Evolutionary conservation across 2,113 vertebrate genomes (phyloP).

Genomic region (Ceratotherium simum): DNA sequence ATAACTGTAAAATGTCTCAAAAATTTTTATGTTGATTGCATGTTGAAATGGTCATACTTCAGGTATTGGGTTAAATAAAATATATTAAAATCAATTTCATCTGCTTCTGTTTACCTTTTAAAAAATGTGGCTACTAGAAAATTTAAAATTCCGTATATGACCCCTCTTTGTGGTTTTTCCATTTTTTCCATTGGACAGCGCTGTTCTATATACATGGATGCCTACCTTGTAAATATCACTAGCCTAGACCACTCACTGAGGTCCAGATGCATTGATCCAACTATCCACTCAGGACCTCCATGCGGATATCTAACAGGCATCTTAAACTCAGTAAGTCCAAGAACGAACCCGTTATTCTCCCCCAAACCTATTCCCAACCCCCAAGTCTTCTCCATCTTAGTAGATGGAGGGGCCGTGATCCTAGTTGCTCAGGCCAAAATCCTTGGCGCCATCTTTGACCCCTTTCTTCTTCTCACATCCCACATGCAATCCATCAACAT

Average conservation of each 20-base stretch:
- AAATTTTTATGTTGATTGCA: not conserved
- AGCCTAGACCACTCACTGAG: not conserved
- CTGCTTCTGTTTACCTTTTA: not conserved
- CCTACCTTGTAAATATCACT: not conserved
- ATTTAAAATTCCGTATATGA: not conserved
- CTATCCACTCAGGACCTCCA: not conserved
- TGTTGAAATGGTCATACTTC: not conserved
- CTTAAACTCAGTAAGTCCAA: not conserved
- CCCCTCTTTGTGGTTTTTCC: not conserved
- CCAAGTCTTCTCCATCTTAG: not conserved
- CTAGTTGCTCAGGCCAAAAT: not conserved
- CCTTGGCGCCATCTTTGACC: not conserved
- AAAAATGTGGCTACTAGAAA: not conserved
- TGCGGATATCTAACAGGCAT: not conserved
- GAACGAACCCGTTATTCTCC: not conserved
- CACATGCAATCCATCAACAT: not conserved
- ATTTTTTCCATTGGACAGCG: not conserved
- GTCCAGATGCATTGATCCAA: not conserved
- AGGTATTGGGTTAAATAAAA: not conserved
- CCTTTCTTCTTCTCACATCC: not conserved
- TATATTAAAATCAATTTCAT: not conserved
- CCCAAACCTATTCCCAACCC: not conserved
- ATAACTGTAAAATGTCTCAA: not conserved
- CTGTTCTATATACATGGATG: accelerated
- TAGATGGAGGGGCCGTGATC: not conserved